phyloP scores from a whole-genome alignment of 2,888 invertebrate genomes.

The Colletes collaris region DNA sequence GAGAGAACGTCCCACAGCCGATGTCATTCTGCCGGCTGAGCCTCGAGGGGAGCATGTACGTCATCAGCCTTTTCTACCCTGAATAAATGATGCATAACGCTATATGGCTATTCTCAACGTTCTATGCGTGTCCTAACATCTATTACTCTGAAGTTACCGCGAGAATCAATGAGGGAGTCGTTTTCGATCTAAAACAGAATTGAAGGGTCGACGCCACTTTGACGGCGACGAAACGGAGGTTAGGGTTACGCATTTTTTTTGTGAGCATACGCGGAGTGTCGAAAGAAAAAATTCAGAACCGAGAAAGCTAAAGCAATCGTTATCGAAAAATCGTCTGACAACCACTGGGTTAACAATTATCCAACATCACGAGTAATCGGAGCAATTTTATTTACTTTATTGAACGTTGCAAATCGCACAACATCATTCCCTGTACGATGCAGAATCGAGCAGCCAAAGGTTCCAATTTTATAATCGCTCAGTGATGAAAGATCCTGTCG shows the following conservation, averaged over 20 bases:
- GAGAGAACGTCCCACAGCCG: constrained; percentile 65
- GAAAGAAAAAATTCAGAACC: too few species aligned
- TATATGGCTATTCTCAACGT: constrained; percentile 1
- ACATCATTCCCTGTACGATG: constrained; percentile 22
- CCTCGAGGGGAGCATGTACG: constrained; percentile 55
- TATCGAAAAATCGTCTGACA: not conserved
- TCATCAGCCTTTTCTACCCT: constrained; percentile 54
- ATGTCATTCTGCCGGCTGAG: constrained; percentile 54
- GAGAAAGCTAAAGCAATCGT: too few species aligned
- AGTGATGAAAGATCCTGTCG: constrained; percentile 42
- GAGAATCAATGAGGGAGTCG: constrained; percentile 11
- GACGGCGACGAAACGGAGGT: too few species aligned
- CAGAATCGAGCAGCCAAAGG: constrained; percentile 23
- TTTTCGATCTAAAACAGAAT: not conserved
- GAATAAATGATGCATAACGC: constrained; percentile 44
- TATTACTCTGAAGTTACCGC: not conserved
- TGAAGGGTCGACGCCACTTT: too few species aligned
- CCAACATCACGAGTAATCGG: constrained; percentile 3
- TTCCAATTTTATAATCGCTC: constrained; percentile 31
- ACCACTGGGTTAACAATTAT: constrained; percentile 6
- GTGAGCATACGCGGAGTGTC: too few species aligned
- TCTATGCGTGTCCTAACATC: constrained; percentile 14
- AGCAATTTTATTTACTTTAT: constrained; percentile 20
- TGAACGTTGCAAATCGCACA: constrained; percentile 9
- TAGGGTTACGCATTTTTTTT: too few species aligned